These are phyloP conservation scores for Pseudopodoces humilis DNA, from an alignment of 2,113 vertebrate species.

Conservation along the genomic window DNA sequence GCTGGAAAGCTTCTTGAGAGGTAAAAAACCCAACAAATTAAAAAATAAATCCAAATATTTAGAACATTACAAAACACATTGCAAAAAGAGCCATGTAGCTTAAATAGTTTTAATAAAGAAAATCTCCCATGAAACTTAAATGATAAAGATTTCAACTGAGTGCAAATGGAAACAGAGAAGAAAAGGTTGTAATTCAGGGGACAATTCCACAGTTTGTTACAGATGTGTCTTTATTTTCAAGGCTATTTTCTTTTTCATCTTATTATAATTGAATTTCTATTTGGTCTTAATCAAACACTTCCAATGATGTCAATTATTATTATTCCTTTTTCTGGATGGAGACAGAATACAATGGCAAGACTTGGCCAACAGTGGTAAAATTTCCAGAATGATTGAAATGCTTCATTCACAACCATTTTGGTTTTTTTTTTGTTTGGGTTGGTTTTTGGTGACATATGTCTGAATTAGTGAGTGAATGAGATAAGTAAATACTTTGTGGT, in stretches of 20 bases:
- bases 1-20: background rate
- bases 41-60: background rate
- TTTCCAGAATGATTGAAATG: background rate
- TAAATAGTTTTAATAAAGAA: background rate
- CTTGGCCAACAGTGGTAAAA: background rate
- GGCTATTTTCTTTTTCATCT: background rate
- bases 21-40: background rate
- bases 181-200: background rate
- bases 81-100: background rate
- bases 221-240: background rate
- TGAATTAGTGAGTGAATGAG: background rate
- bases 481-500: background rate
- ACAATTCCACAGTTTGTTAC: background rate
- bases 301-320: background rate
- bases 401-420: background rate
- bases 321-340: background rate
- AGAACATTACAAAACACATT: background rate
- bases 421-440: background rate
- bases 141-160: background rate
- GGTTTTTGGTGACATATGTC: accelerated
- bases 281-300: background rate
- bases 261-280: background rate
- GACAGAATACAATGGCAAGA: background rate
- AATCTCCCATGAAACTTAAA: background rate
- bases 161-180: background rate